Base-by-base conservation (phyloP, 2,888 invertebrate genomes). In the Tridacna gigas region DNA sequence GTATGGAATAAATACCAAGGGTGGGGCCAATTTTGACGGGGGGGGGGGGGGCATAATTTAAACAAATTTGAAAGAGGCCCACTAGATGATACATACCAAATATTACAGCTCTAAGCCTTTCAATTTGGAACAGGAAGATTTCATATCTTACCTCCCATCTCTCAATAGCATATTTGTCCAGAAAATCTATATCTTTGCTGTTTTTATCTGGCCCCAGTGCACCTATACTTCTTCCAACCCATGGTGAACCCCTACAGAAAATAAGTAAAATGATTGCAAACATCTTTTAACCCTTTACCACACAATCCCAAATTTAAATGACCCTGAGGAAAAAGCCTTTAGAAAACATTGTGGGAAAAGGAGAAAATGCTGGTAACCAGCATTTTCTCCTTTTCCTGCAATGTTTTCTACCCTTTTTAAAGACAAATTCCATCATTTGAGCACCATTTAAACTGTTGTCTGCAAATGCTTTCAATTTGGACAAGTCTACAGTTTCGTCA, bases 131-230 rank as follows among this genome's bases (percentile, higher is more conserved):
- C n/a, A n/a, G n/a, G n/a, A 37, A 37, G 7, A 37, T 7, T 37
- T 37, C 37, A 37, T 37, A 37, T 2, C 37, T 37, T 85, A 95
- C 95, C 93, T 99, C 98, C 99, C 99, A 99, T 79, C 99, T 96
- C 93, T 98, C 98, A 93, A 97, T 95, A 0, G 99, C 98, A 94
- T 99, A 99, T 11, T 97, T 96, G 94, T 99, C 98, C 26, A 99
- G 95, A 95, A 98, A 98, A 0, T 97, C 96, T 5, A 97, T 96
- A 94, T 98, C 98, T 77, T 98, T 96, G 0, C 97, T 91, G 90
- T 95, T 97, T 95, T 98, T 98, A 93, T 99, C 99, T 4, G 96
- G 96, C 91, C 98, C 98, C 87, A 98, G 95, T 63, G 84, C 83
- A 28, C 91, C 92, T 76, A 87, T 88, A 37, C 93, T 94, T 78